These are phyloP conservation scores for Capitella teleta DNA, from an alignment of 1,140 invertebrate genomes.

Conservation along the genomic window DNA sequence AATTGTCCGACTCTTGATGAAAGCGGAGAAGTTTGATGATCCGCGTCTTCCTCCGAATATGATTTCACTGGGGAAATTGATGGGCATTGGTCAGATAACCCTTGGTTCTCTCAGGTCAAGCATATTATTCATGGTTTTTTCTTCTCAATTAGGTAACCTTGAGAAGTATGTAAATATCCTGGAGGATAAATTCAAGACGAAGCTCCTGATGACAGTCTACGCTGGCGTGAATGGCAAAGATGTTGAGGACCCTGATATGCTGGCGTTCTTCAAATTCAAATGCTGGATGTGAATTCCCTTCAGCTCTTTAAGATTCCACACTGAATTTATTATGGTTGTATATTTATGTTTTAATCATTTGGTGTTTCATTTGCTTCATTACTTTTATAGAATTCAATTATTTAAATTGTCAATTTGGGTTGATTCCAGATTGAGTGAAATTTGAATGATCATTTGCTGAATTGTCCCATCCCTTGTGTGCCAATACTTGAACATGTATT, in stretches of 20 bases:
- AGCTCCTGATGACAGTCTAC: constrained; percentile 31
- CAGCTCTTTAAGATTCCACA: no score
- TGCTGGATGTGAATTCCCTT: no score
- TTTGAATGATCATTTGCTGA: no score
- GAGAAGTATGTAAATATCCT: constrained; percentile 39
- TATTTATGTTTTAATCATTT: no score
- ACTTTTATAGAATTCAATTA: no score
- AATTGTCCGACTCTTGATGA: constrained; percentile 36
- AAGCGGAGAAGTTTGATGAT: constrained; percentile 37
- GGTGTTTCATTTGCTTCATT: no score
- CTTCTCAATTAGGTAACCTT: constrained; percentile 21
- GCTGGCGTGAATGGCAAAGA: constrained; percentile 35
- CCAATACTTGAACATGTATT: no score
- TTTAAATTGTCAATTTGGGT: no score
- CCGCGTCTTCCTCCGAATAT: constrained; percentile 29
- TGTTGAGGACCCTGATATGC: constrained; percentile 37
- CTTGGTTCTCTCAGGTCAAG: background rate
- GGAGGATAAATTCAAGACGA: constrained; percentile 35
- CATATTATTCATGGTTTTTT: background rate
- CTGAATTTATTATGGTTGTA: no score
- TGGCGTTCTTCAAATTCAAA: constrained; percentile 39
- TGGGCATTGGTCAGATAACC: constrained; percentile 28
- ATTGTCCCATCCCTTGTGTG: no score
- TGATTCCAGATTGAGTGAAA: no score
- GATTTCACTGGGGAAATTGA: constrained; percentile 31